These are phyloP conservation scores for Berghia stephanieae DNA, from an alignment of 1,140 invertebrate genomes.

Conservation along the genomic window DNA sequence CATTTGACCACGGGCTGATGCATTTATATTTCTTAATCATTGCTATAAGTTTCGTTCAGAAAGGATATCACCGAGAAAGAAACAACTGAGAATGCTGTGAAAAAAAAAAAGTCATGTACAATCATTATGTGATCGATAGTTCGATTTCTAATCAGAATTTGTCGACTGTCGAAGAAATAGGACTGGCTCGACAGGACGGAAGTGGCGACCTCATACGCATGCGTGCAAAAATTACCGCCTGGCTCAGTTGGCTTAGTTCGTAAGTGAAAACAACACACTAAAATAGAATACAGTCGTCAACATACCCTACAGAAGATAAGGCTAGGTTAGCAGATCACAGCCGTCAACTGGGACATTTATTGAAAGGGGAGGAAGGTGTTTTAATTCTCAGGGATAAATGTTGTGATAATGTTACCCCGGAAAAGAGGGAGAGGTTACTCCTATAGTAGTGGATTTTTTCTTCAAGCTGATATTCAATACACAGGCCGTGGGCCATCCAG, in stretches of 20 bases:
- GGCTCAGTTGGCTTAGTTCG: not conserved
- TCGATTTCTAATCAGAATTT: too few species aligned
- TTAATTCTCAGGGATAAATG: not conserved
- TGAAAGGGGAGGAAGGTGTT: not conserved
- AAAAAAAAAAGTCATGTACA: too few species aligned
- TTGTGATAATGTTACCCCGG: constrained; percentile 22
- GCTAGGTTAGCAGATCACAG: not conserved
- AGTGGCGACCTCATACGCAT: too few species aligned
- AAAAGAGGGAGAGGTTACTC: constrained; percentile 26
- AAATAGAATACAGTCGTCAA: not conserved
- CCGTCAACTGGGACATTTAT: not conserved
- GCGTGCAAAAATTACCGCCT: too few species aligned
- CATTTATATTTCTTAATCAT: too few species aligned
- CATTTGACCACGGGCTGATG: too few species aligned
- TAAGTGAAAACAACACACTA: not conserved
- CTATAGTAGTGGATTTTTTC: constrained; percentile 20
- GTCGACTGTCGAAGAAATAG: too few species aligned
- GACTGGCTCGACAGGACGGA: too few species aligned
- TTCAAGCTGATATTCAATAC: constrained; percentile 27
- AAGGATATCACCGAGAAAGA: too few species aligned
- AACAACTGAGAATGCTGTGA: too few species aligned
- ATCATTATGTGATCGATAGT: too few species aligned
- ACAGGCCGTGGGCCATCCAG: constrained; percentile 20
- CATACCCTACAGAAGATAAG: not conserved
- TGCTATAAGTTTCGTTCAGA: too few species aligned